Conservation (phyloP, 2,797 vertebrate species). For the Manis crassicaudata region DNA sequence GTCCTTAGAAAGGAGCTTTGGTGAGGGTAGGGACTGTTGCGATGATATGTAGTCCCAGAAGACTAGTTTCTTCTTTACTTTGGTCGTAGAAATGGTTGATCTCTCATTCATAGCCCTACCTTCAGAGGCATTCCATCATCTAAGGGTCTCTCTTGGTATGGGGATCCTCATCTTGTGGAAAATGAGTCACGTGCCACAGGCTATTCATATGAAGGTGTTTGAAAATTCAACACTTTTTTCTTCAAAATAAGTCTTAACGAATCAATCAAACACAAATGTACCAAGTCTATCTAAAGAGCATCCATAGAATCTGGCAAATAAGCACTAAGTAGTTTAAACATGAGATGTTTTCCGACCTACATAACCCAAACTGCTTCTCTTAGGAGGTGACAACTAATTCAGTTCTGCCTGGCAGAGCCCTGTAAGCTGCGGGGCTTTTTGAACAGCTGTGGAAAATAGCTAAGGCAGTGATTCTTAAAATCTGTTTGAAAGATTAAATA, state of each 20-base stretch:
- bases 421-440: conserved; percentile 3
- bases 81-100: not conserved
- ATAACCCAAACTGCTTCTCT: not conserved
- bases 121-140: not conserved
- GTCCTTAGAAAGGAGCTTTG: not conserved
- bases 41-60: not conserved
- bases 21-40: not conserved
- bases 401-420: conserved; percentile 13
- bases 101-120: not conserved
- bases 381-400: conserved; percentile 33
- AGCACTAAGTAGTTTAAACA: conserved; percentile 27
- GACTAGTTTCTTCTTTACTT: not conserved
- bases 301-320: not conserved
- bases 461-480: conserved; percentile 66
- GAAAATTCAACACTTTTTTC: not conserved
- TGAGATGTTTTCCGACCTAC: conserved; percentile 53
- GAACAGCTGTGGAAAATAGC: conserved; percentile 71
- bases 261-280: conserved; percentile 13
- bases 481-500: conserved; percentile 72
- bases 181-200: not conserved
- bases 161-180: not conserved
- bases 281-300: not conserved
- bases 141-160: not conserved
- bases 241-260: not conserved
- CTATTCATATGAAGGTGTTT: not conserved